phyloP scores from a whole-genome alignment of 2,888 invertebrate species.

The Herminia tarsipennalis region DNA sequence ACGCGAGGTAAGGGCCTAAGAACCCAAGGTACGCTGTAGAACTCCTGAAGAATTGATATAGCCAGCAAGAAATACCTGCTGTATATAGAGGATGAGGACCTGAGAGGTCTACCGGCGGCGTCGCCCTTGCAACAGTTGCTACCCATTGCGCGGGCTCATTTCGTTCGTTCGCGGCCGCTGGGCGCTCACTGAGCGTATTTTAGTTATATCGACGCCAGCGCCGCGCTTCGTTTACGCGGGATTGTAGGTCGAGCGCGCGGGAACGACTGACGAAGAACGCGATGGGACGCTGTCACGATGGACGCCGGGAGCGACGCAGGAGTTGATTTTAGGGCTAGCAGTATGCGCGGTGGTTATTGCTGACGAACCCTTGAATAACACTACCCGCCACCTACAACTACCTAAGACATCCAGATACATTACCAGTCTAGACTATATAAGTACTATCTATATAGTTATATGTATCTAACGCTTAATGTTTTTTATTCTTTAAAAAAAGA shows the following conservation, averaged over 20 bases:
- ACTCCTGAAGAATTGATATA: conserved; percentile 68
- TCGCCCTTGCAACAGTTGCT: conserved; percentile 87
- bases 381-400: too few species aligned
- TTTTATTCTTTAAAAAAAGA: too few species aligned
- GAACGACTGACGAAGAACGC: conserved; percentile 30
- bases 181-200: conserved; percentile 78
- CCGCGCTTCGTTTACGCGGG: conserved; percentile 56
- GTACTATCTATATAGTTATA: too few species aligned
- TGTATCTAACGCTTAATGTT: too few species aligned
- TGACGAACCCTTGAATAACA: too few species aligned
- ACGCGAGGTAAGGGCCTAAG: conserved; percentile 58
- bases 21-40: conserved; percentile 67
- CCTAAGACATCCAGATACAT: too few species aligned
- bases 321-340: not conserved
- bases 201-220: conserved; percentile 68
- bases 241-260: conserved; percentile 22
- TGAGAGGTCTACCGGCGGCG: conserved; percentile 75
- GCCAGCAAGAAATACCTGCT: conserved; percentile 80
- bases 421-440: too few species aligned
- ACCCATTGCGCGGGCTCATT: conserved; percentile 82
- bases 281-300: too few species aligned
- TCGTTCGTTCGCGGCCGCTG: conserved; percentile 68
- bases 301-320: not conserved
- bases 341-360: not conserved
- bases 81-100: conserved; percentile 80